Evolutionary conservation across 2,888 invertebrate genomes (phyloP), one percentile per base, ranked within the genome.

Genomic region (Drosophila seclusa): DNA sequence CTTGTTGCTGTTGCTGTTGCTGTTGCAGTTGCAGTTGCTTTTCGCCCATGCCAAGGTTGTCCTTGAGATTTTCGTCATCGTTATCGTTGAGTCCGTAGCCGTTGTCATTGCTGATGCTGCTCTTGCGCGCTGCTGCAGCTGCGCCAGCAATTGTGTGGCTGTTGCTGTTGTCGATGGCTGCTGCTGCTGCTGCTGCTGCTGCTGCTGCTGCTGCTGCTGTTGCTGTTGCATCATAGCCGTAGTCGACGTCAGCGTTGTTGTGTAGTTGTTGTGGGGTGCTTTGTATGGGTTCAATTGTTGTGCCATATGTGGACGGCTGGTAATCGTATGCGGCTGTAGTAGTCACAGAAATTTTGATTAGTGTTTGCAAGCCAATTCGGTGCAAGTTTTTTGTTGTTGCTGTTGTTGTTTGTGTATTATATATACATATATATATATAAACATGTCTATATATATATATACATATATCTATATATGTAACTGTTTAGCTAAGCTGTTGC

Each of bases 51-150:
- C 91, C 92, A 86, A 91, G 83, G 81, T 91, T 92, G 85, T 93
- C 92, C 75, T 93, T 93, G 91, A 91, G 90, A 86, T 93, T 93
- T 86, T 93, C 93, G 80, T 92, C 92, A 76, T 93, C 92, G 86
- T 90, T 87, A 86, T 92, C 91, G 80, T 86, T 87, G 87, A 88
- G 82, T 80, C 91, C 91, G 71, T 91, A 90, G 64, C 66, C 54
- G 48, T 73, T 81, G 59, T 74, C 55, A 71, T 70, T 78, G 68
- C 57, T 54, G 77, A 67, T 67, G 70, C 64, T 67, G 80, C 67
- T 70, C 75, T 53, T 71, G 73, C 55, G 75, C 70, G 68, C 68
- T 69, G 76, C 67, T 79, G 81, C 76, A 77, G 79, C 67, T 70
- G 73, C 72, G 64, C 72, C 78, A 74, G 78, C 76, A 66, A 71